Percentiles rank a stretch among this genome's conserved stretches.
phyloP scores from a whole-genome alignment of 2,113 vertebrate genomes.

The Gallinago media region DNA sequence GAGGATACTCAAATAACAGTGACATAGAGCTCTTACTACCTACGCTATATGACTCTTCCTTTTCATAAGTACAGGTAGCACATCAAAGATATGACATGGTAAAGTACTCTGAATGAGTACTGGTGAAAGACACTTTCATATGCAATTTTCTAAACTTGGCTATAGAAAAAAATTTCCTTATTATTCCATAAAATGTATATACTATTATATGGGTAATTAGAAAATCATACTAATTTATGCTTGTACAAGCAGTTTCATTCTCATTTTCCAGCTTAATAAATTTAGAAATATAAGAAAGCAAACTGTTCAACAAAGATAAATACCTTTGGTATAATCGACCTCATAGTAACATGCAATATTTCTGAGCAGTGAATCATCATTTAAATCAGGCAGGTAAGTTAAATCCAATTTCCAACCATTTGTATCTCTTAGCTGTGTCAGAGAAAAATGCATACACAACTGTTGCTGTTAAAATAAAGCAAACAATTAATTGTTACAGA shows the following conservation, averaged over 20 bases:
- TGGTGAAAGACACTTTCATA: neutral
- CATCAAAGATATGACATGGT: neutral
- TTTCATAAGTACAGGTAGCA: neutral
- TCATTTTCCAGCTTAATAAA: neutral
- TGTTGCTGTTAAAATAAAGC: conserved; percentile 39
- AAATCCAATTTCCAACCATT: conserved; percentile 49
- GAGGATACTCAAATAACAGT: neutral
- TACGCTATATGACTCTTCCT: neutral
- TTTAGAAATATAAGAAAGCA: neutral
- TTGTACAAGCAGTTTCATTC: neutral
- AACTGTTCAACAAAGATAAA: neutral
- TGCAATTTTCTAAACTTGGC: neutral
- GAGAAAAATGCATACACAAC: conserved; percentile 12
- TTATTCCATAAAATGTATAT: neutral
- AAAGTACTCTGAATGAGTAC: neutral
- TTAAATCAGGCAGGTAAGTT: conserved; percentile 59
- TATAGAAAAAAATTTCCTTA: neutral
- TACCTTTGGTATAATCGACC: conserved; percentile 15
- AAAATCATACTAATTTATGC: neutral
- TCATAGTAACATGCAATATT: conserved; percentile 60
- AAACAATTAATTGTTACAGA: neutral
- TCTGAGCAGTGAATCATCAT: conserved; percentile 41
- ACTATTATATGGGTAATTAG: neutral
- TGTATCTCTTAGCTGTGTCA: conserved; percentile 10
- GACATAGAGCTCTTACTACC: neutral